A percentile compares a stretch with the other conserved stretches of the same genome.
Evolutionary conservation across 2,888 invertebrate species (phyloP).

Genomic region (Bellardia pandia): DNA sequence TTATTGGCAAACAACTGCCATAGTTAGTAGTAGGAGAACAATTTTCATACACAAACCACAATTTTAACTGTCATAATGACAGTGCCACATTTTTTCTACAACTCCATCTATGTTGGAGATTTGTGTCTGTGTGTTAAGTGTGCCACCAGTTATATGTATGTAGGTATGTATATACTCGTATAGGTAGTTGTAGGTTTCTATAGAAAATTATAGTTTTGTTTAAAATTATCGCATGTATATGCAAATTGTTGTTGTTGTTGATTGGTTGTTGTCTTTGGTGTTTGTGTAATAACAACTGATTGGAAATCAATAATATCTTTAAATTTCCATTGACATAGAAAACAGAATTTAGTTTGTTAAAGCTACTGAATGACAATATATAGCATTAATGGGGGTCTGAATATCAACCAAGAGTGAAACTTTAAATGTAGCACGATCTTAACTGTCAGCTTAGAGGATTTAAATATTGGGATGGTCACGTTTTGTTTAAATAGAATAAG

Average conservation of each 20-base stretch:
- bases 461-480: too few species aligned
- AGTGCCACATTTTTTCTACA: constrained; percentile 59
- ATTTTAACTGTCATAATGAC: constrained; percentile 69
- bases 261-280: constrained; percentile 28
- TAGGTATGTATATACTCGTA: too few species aligned
- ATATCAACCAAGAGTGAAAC: too few species aligned
- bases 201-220: constrained; percentile 48
- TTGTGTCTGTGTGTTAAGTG: constrained; percentile 38
- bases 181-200: constrained; percentile 4
- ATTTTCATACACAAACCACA: constrained; percentile 42
- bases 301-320: constrained; percentile 45
- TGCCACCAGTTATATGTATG: constrained; percentile 59
- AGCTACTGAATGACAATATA: not conserved
- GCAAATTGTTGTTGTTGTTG: constrained; percentile 24
- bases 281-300: not conserved
- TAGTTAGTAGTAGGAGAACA: constrained; percentile 19
- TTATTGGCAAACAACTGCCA: constrained; percentile 50
- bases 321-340: not conserved
- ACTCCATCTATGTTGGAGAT: constrained; percentile 3
- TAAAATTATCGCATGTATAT: constrained; percentile 44
- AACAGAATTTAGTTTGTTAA: not conserved
- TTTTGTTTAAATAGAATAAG: too few species aligned
- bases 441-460: too few species aligned
- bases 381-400: too few species aligned
- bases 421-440: too few species aligned